phyloP scores from a whole-genome alignment of 1,140 invertebrate species.

The Drosophila burlai region DNA sequence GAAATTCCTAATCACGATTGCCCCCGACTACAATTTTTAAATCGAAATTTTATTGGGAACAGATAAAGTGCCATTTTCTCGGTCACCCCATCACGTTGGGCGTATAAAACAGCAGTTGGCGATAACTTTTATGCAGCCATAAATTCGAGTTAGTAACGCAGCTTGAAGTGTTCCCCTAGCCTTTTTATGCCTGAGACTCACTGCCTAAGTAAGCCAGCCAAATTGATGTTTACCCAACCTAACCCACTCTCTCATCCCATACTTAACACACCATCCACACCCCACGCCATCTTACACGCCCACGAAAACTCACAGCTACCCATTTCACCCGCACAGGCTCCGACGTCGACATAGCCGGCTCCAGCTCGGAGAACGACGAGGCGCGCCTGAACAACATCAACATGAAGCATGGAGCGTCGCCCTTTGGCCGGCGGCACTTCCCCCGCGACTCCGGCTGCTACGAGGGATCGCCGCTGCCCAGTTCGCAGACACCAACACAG shows the following conservation, averaged over 20 bases:
- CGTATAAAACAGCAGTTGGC: neutral
- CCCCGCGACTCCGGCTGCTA: conserved; percentile 93
- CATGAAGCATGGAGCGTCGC: conserved; percentile 86
- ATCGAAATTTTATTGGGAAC: conserved; percentile 7
- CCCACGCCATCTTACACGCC: conserved; percentile 24
- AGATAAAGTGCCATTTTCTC: conserved; percentile 3
- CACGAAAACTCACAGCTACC: conserved; percentile 67
- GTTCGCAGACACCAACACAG: conserved; percentile 86
- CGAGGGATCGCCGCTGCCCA: conserved; percentile 88
- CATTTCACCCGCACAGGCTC: conserved; percentile 87
- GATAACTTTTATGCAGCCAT: conserved; percentile 19
- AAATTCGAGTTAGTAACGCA: conserved; percentile 6
- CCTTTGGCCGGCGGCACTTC: conserved; percentile 91
- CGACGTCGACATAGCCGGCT: conserved; percentile 89
- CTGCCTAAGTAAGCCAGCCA: neutral
- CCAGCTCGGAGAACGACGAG: conserved; percentile 91
- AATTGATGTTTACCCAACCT: conserved; percentile 3
- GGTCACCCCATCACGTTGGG: neutral
- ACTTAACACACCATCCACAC: conserved; percentile 12
- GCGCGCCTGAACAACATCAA: conserved; percentile 86
- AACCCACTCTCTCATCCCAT: conserved; percentile 21
- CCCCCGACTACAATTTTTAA: conserved; percentile 4
- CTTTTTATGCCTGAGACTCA: neutral
- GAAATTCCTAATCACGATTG: conserved; percentile 17
- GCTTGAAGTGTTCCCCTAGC: conserved; percentile 1